Percentiles rank a stretch among this genome's conserved stretches.
Evolutionary conservation across 2,888 invertebrate genomes (phyloP).

Genomic region (Hemaris fuciformis): DNA sequence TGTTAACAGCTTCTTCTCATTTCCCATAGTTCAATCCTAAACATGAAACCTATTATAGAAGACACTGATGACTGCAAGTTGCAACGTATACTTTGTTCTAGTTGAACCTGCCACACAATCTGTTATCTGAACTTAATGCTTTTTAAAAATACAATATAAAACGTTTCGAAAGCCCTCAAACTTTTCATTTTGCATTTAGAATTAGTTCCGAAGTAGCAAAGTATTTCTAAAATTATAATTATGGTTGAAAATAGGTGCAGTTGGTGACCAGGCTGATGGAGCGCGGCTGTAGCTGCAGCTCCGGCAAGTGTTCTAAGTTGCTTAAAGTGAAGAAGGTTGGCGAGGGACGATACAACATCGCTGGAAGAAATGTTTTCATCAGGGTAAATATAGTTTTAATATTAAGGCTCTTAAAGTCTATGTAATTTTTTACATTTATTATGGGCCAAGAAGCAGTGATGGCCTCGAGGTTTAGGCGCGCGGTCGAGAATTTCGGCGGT

Average conservation of each 20-base stretch:
- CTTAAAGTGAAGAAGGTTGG: slow-evolving; percentile 90
- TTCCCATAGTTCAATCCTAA: no score
- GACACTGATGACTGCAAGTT: neutral
- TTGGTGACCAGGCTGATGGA: slow-evolving; percentile 87
- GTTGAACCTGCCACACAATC: neutral
- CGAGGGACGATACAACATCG: slow-evolving; percentile 93
- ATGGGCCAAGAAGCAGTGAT: no score
- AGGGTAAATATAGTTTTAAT: no score
- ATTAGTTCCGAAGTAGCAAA: no score
- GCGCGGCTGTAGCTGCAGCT: slow-evolving; percentile 87
- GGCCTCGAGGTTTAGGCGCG: no score
- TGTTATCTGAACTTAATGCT: neutral
- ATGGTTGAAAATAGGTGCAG: slow-evolving; percentile 75
- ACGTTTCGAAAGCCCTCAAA: no score
- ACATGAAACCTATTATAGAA: no score
- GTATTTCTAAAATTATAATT: no score
- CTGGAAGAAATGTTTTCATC: slow-evolving; percentile 92
- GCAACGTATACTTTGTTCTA: neutral
- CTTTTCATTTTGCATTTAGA: neutral
- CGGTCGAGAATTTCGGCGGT: no score
- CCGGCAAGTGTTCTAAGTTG: slow-evolving; percentile 86
- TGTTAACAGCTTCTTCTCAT: neutral
- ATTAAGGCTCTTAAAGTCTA: no score
- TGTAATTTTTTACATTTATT: no score
- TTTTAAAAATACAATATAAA: neutral